Percentiles rank a stretch among this genome's conserved stretches.
These are phyloP conservation scores for Phyllotreta striolata DNA, from an alignment of 2,888 invertebrate genomes.

Conservation along the genomic window DNA sequence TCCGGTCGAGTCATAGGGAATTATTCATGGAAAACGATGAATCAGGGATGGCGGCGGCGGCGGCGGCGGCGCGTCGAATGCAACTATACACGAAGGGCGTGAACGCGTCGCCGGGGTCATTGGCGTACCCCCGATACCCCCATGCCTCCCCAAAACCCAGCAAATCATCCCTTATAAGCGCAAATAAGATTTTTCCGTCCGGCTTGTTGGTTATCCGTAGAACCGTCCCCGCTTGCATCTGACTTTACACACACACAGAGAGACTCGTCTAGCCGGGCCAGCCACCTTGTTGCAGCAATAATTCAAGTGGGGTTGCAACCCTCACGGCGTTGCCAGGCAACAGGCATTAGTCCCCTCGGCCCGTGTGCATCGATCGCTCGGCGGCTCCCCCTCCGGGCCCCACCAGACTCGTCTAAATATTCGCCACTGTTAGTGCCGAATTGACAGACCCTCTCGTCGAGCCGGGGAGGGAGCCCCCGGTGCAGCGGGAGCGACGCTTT, in stretches of 20 bases:
- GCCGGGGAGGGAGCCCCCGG: slow-evolving; percentile 1
- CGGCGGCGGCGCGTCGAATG: not conserved
- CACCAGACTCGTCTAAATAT: slow-evolving; percentile 57
- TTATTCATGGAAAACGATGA: too few species aligned
- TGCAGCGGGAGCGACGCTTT: too few species aligned
- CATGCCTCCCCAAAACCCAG: too few species aligned
- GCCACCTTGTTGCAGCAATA: slow-evolving; percentile 60
- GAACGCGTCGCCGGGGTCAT: not conserved
- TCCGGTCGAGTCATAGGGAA: too few species aligned
- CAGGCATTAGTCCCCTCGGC: slow-evolving; percentile 58
- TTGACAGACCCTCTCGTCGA: slow-evolving; percentile 52
- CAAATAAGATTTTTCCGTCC: too few species aligned
- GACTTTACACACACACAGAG: too few species aligned
- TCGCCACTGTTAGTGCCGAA: slow-evolving; percentile 59
- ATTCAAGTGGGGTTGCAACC: slow-evolving; percentile 65
- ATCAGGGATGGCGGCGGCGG: not conserved
- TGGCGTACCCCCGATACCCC: too few species aligned
- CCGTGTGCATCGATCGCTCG: slow-evolving; percentile 59
- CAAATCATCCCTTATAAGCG: too few species aligned
- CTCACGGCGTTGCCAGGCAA: slow-evolving; percentile 62
- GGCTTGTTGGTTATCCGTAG: too few species aligned
- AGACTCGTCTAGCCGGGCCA: slow-evolving; percentile 44
- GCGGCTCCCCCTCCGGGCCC: slow-evolving; percentile 63
- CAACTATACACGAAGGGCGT: not conserved
- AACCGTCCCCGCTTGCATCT: slow-evolving; percentile 14